A percentile compares a stretch with the other conserved stretches of the same genome.
These are phyloP conservation scores for Pimephales promelas DNA, from an alignment of 2,113 vertebrate species.

Conservation along the genomic window DNA sequence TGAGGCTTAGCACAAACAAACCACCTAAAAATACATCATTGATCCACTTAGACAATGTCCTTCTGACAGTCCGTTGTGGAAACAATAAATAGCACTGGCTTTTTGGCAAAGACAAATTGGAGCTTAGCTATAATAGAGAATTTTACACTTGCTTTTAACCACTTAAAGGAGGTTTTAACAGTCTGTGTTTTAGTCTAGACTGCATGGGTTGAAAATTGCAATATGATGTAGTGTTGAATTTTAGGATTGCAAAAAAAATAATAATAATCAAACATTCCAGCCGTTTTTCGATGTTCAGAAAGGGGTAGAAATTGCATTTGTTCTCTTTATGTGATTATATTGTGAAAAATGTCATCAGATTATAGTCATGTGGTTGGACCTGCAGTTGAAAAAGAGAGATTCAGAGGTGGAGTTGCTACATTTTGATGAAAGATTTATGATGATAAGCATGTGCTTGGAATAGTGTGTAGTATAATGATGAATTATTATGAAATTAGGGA, in stretches of 20 bases:
- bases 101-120: not conserved
- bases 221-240: not conserved
- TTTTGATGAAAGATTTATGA: not conserved
- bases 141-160: not conserved
- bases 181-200: not conserved
- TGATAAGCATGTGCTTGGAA: not conserved
- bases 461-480: not conserved
- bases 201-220: not conserved
- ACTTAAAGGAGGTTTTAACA: not conserved
- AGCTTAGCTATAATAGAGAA: not conserved
- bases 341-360: not conserved
- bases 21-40: conserved; percentile 21
- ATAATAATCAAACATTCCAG: not conserved
- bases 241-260: not conserved
- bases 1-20: conserved; percentile 30
- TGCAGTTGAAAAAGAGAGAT: not conserved
- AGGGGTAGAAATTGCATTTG: not conserved
- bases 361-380: not conserved
- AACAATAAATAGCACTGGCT: not conserved
- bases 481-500: no score
- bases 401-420: not conserved
- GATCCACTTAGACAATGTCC: conserved; percentile 8
- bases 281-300: not conserved
- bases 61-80: not conserved
- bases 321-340: not conserved